Conservation (phyloP, 2,113 vertebrate genomes). For the Puffinus mauretanicus region DNA sequence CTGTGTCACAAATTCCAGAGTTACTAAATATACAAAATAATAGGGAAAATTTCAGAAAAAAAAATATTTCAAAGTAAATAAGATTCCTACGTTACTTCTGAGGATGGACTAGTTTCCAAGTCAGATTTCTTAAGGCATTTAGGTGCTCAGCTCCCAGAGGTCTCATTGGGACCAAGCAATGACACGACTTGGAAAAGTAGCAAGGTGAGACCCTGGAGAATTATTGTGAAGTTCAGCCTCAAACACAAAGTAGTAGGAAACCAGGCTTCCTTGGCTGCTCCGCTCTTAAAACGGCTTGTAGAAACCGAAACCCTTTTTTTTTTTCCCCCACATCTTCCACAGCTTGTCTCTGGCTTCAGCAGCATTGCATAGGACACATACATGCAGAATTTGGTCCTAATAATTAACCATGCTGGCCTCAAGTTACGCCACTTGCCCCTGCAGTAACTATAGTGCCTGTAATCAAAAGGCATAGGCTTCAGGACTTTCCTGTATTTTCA, state of each 20-base stretch:
- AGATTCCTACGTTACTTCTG: not conserved
- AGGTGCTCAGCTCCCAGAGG: not conserved
- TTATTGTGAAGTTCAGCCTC: not conserved
- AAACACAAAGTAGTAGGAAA: not conserved
- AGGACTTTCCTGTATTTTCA: not conserved
- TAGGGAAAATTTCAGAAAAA: accelerated
- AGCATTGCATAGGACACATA: not conserved
- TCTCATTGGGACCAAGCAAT: not conserved
- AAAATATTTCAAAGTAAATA: not conserved
- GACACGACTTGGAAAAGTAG: not conserved
- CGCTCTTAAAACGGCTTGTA: not conserved
- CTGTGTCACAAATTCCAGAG: not conserved
- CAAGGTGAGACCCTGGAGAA: not conserved
- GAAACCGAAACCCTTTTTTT: not conserved
- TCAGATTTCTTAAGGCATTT: not conserved
- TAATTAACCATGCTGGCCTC: not conserved
- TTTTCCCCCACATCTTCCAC: not conserved
- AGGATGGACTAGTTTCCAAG: not conserved
- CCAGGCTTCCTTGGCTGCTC: not conserved
- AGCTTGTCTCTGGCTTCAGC: not conserved
- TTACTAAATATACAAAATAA: not conserved
- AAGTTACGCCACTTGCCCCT: not conserved
- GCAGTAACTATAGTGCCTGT: not conserved
- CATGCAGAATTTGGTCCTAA: not conserved
- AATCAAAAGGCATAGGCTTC: not conserved